Conservation (phyloP, 2,888 invertebrate species). For the Scelioninae gen. 1 region DNA sequence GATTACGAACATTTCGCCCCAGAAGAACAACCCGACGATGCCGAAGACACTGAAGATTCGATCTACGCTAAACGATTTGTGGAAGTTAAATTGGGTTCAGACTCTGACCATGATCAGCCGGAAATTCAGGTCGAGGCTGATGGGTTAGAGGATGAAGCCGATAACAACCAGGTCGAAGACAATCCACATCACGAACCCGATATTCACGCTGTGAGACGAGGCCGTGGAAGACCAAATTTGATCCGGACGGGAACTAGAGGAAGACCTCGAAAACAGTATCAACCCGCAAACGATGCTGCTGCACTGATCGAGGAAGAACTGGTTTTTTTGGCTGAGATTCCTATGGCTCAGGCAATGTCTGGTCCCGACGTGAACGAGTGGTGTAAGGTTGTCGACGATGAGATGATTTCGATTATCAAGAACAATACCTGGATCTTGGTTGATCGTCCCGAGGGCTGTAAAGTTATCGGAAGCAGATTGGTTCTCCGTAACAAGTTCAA, state of each 20-base stretch:
- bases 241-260: neutral
- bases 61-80: too few relatives aligned
- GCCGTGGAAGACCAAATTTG: constrained; percentile 1
- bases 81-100: too few relatives aligned
- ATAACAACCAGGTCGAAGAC: too few relatives aligned
- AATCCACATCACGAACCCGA: too few relatives aligned
- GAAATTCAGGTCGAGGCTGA: too few relatives aligned
- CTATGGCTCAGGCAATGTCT: constrained; percentile 18
- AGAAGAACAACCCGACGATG: too few relatives aligned
- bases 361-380: constrained; percentile 5
- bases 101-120: too few relatives aligned
- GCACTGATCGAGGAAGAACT: neutral
- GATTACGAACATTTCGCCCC: constrained; percentile 7
- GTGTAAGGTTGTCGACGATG: neutral
- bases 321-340: constrained; percentile 1
- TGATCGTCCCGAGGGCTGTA: neutral
- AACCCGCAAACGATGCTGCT: neutral
- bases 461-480: constrained; percentile 2
- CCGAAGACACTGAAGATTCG: too few relatives aligned
- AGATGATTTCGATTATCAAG: neutral
- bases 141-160: too few relatives aligned
- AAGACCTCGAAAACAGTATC: constrained; percentile 9
- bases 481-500: constrained; percentile 11
- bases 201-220: neutral
- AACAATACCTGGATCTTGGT: constrained; percentile 5